Base-by-base conservation (phyloP, 2,113 vertebrate genomes). In the Pelusios castaneus region DNA sequence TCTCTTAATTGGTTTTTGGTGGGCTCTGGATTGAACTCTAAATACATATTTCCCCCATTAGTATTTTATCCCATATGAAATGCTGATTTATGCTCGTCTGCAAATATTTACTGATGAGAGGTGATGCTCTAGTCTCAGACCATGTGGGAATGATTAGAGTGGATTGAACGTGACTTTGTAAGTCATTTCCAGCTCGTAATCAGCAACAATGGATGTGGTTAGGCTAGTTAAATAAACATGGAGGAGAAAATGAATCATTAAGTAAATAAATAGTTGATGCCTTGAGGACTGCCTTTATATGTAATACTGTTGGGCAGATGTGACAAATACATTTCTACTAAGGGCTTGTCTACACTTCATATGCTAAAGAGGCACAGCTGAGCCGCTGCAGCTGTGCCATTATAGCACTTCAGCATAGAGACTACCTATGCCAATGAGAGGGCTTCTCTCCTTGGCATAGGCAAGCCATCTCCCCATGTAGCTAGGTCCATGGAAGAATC, bases 181-280 rank as follows among this genome's bases (percentile, higher is more conserved):
- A 97, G 93, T 96, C 91, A 27, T 92, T 94, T 94, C 94, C 91
- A 97, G 95, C 92, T 95, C 92, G 90, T 96, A 97, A 97, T 97
- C 96, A 97, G 89, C 84, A 94, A 86, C 95, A 91, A 84, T 97
- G 94, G 95, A 88, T 98, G 97, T 96, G 97, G 98, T 97, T 93
- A 95, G 91, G 87, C 89, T 82, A 95, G 92, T 80, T 93, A 94
- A 82, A 95, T 89, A 96, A 97, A 97, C 95, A 91, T 29, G 78
- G 79, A 89, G 94, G 91, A 91, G 85, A 94, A 80, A n/a, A 52
- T 98, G 98, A 98, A 96, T 98, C 97, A 98, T 94, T 55, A 21
- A 87, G 89, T 67, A 93, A 93, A 94, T 93, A 91, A 11, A 81
- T 87, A 77, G 91, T 73, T 8, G 73, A 90, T 94, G 93, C 95